Percentiles rank a stretch among this genome's conserved stretches.
Evolutionary conservation across 2,797 vertebrate species (phyloP).

Genomic region (Kryptolebias ocellatus): DNA sequence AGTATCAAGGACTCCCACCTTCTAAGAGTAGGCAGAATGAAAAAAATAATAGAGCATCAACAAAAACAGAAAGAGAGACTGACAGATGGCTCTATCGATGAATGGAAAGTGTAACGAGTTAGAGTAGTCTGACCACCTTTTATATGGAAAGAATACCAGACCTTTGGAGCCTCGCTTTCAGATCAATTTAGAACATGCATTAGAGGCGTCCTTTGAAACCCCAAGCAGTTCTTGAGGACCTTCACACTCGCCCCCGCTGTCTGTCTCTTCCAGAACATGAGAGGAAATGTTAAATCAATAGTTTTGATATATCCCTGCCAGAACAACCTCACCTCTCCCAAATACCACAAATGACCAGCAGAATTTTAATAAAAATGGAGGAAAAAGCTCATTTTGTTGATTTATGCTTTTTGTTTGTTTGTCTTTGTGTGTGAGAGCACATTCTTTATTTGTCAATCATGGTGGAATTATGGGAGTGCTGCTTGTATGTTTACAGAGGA

Average conservation of each 20-base stretch:
- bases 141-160: conserved; percentile 58
- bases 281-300: conserved; percentile 86
- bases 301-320: conserved; percentile 74
- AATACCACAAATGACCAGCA: conserved; percentile 78
- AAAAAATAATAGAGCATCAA: conserved; percentile 16
- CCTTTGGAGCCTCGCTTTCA: conserved; percentile 74
- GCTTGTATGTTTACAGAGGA: conserved; percentile 18
- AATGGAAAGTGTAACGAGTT: conserved; percentile 55
- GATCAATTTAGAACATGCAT: conserved; percentile 81
- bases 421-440: background rate
- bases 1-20: conserved; percentile 14
- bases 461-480: background rate
- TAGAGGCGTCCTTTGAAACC: conserved; percentile 75
- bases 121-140: conserved; percentile 29
- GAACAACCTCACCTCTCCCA: conserved; percentile 69
- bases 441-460: conserved; percentile 11
- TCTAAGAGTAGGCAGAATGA: conserved; percentile 1
- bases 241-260: conserved; percentile 55
- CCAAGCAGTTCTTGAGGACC: conserved; percentile 66
- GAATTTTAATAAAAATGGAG: conserved; percentile 74
- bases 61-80: background rate
- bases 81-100: conserved; percentile 40
- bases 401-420: conserved; percentile 3
- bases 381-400: conserved; percentile 2
- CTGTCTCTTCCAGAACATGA: conserved; percentile 68